Base-by-base conservation (phyloP, 1,140 invertebrate species). In the Epicauta chinensis region DNA sequence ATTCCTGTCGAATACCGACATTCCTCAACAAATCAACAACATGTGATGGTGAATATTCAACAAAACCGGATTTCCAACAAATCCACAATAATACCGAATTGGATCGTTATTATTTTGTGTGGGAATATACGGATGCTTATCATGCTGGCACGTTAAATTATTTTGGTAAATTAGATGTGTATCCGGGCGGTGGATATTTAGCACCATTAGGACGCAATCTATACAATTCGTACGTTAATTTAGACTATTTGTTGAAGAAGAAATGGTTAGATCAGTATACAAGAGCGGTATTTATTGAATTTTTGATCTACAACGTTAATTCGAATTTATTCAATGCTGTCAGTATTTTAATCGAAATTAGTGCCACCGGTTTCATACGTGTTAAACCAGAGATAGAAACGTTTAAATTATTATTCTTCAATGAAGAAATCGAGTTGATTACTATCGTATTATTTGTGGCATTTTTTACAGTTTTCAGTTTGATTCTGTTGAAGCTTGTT, bases 101-200 rank as follows among this genome's bases (percentile, higher is more conserved):
- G 1, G 59, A 56, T 47, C 11, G 34, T 3, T 5, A 40, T 14
- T n/a, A 23, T 1, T 31, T 12, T n/a, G 45, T 55, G 6, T 62
- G 61, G 61, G 53, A 50, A 11, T 62, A 60, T 44, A 36, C 38
- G 6, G 2, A 31, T 0, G 29, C 32, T 5, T 40, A 38, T 11
- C 3, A 32, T 15, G 44, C 58, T 31, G 58, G 58, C 2, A 42
- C 47, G 13, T 30, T n/a, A 2, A 7, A 32, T 11, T 44, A 53
- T 40, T n/a, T 55, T 15, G 60, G 60, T 49, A 59, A 61, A 49
- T 59, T 60, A 7, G 52, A 34, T 31, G 15, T 16, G 4, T 63
- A 63, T 41, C 41, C 56, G 6, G 55, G 57, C 14, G 59, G 57
- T 9, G 61, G 61, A 5, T 63, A 60, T 30, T n/a, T 61, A 9